phyloP scores from a whole-genome alignment of 2,113 vertebrate species.

The Indri indri region DNA sequence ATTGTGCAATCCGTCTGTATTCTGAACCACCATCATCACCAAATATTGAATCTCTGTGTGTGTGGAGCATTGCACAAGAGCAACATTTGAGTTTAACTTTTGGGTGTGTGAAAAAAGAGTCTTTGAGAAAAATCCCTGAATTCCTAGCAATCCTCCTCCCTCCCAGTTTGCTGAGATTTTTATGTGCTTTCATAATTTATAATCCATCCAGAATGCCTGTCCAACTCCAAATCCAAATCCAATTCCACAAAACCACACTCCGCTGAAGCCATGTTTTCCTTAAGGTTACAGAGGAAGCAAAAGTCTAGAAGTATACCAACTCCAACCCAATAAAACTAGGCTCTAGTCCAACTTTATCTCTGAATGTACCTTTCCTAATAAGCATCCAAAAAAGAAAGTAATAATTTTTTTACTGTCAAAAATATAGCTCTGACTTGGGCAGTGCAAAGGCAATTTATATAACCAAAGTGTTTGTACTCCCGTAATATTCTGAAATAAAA shows the following conservation, averaged over 20 bases:
- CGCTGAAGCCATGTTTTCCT: conserved; percentile 3
- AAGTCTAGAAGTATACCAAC: background rate
- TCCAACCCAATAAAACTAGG: background rate
- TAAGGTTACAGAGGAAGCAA: background rate
- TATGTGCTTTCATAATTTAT: conserved; percentile 1
- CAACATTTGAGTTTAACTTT: background rate
- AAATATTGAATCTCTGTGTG: background rate
- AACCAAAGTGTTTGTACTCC: no score
- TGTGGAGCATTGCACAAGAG: background rate
- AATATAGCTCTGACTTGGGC: background rate
- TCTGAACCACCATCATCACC: background rate
- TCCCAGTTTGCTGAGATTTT: conserved; percentile 22
- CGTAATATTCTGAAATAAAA: no score
- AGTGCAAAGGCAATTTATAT: no score
- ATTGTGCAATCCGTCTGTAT: background rate
- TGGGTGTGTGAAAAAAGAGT: background rate
- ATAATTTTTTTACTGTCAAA: background rate
- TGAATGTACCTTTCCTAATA: background rate
- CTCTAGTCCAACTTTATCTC: background rate
- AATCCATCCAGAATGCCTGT: background rate
- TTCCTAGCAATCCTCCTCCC: background rate
- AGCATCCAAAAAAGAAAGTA: background rate
- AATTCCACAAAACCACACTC: background rate
- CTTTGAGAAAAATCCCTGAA: background rate
- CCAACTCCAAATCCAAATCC: background rate